Evolutionary conservation across 2,888 invertebrate genomes (phyloP).

Genomic region (Minunthozetes semirufus): DNA sequence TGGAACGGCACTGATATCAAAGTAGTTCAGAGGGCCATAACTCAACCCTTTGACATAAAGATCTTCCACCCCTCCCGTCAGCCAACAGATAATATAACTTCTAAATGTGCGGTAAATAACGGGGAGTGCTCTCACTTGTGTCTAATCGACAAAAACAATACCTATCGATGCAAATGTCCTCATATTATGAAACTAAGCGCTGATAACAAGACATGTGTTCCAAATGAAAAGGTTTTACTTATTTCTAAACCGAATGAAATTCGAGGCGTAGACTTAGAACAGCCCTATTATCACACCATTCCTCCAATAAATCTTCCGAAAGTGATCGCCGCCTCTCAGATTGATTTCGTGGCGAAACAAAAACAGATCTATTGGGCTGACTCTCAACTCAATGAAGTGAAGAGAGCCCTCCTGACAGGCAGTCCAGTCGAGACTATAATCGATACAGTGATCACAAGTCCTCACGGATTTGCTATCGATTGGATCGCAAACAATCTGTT

Average conservation of each 20-base stretch:
- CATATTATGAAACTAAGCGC: slow-evolving; percentile 70
- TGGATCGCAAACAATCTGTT: slow-evolving; percentile 71
- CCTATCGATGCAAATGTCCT: slow-evolving; percentile 70
- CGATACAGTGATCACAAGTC: slow-evolving; percentile 59
- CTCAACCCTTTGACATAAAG: slow-evolving; percentile 85
- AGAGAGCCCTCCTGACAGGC: slow-evolving; percentile 59
- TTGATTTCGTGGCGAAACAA: slow-evolving; percentile 62
- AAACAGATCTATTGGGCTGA: slow-evolving; percentile 71
- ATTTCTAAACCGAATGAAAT: slow-evolving; percentile 69
- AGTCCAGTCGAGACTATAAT: slow-evolving; percentile 65
- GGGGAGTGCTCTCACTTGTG: slow-evolving; percentile 76
- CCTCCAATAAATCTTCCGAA: slow-evolving; percentile 69
- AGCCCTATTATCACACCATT: slow-evolving; percentile 68
- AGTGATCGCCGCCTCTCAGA: slow-evolving; percentile 61
- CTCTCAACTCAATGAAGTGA: slow-evolving; percentile 66
- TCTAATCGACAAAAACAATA: slow-evolving; percentile 60
- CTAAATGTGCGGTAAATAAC: slow-evolving; percentile 59
- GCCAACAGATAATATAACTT: slow-evolving; percentile 51
- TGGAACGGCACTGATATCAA: slow-evolving; percentile 71
- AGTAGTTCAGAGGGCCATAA: slow-evolving; percentile 70
- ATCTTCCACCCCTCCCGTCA: slow-evolving; percentile 70
- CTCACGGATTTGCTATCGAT: slow-evolving; percentile 70
- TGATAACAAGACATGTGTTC: slow-evolving; percentile 63
- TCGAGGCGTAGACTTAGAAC: slow-evolving; percentile 69
- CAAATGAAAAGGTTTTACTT: slow-evolving; percentile 70